Base-by-base conservation (phyloP, 2,113 vertebrate genomes). In the Plectropomus leopardus region DNA sequence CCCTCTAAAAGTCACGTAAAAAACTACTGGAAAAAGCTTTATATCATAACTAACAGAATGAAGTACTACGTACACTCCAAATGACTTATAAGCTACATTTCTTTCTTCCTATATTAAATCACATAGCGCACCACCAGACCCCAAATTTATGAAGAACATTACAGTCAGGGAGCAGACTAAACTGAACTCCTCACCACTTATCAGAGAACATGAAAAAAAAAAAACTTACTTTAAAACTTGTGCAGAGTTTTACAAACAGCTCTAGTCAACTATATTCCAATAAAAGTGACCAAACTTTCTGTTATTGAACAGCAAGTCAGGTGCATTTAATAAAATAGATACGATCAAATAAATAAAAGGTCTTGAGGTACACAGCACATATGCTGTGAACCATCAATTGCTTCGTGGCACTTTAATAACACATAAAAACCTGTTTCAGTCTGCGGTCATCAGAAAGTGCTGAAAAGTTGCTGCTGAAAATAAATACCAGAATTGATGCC, bases 371-470 rank as follows among this genome's bases (percentile, higher is more conserved):
- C 47, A 48, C 7, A 26, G n/a, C 10, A 44, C n/a, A 17, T 42
- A 58, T 70, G 50, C 55, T 30, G 21, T 7, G n/a, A 57, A 36
- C 76, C n/a, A 74, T 74, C 79, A 80, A 67, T 30, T 23, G 8
- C 26, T 7, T 72, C 4, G 1, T 59, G 50, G 69, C 64, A 80
- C 44, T 82, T 80, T 64, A 86, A 74, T 69, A 71, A 80, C 55
- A n/a, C 45, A 1, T 45, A 60, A 80, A 79, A 32, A 54, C 2
- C 67, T 48, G 21, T 55, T 73, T 61, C 36, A 28, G 55, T 45
- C 51, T 36, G 47, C 48, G 61, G 47, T 48, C 48, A 54, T 59
- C 21, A 47, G 23, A 76, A 76, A 80, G 57, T 26, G 40, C 36
- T 59, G 50, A 68, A 57, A 78, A 34, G 51, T 64, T 67, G 21